These are phyloP conservation scores for Bombus superbus DNA, from an alignment of 1,140 invertebrate genomes.

Conservation along the genomic window DNA sequence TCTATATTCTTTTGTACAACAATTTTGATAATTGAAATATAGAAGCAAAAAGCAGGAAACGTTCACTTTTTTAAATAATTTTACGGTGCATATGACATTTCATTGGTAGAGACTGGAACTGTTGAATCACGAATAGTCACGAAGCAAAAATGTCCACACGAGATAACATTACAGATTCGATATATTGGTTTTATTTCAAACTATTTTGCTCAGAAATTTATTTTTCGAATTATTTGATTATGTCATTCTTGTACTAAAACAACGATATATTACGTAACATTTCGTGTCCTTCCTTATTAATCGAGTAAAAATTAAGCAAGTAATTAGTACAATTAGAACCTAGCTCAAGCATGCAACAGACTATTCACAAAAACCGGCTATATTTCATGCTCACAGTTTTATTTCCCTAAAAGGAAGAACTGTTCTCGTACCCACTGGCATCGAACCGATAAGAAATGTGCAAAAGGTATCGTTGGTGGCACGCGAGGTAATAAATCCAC, in stretches of 20 bases:
- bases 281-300: not conserved
- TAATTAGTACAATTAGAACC: not conserved
- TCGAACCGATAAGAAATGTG: constrained; percentile 2
- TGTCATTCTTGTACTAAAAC: too few species aligned
- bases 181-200: too few species aligned
- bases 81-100: too few species aligned
- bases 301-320: not conserved
- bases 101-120: too few species aligned
- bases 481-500: constrained; percentile 20
- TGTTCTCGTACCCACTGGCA: not conserved
- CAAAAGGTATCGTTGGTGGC: not conserved
- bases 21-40: not conserved
- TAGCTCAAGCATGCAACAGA: not conserved
- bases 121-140: too few species aligned
- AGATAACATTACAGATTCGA: too few species aligned
- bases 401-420: not conserved
- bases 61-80: too few species aligned
- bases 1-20: not conserved
- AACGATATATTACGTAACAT: too few species aligned
- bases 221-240: too few species aligned
- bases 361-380: not conserved
- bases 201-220: too few species aligned
- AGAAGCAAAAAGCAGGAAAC: too few species aligned
- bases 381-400: not conserved
- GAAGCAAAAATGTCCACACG: too few species aligned